Evolutionary conservation across 2,888 invertebrate species (phyloP).

Genomic region (Matsumyia berberina): DNA sequence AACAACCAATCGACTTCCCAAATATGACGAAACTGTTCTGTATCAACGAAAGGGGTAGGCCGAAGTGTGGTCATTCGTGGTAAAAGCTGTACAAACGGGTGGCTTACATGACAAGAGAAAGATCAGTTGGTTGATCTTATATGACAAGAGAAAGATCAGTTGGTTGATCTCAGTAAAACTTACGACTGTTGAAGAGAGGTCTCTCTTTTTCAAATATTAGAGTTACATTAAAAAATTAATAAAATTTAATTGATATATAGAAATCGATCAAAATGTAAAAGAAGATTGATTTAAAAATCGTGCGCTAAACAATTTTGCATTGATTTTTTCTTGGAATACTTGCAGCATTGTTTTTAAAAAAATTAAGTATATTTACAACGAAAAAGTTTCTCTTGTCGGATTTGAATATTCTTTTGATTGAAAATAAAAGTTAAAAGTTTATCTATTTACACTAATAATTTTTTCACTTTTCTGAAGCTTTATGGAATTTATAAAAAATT

Average conservation of each 20-base stretch:
- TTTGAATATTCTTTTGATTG: not conserved
- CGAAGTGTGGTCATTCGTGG: no score
- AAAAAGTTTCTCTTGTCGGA: slow-evolving; percentile 6
- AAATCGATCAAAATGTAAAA: not conserved
- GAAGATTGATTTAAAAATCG: not conserved
- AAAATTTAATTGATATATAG: not conserved
- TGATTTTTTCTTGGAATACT: not conserved
- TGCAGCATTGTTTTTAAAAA: slow-evolving; percentile 11
- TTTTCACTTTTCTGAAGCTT: slow-evolving; percentile 45
- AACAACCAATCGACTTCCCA: no score
- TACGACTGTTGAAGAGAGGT: no score
- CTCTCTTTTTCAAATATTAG: no score
- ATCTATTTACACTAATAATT: slow-evolving; percentile 27
- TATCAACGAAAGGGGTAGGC: no score
- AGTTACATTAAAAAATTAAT: not conserved
- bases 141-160: no score
- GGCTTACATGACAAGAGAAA: no score
- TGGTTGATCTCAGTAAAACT: no score
- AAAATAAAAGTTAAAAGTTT: not conserved
- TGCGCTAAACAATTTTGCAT: slow-evolving; percentile 1
- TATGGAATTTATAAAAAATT: slow-evolving; percentile 22
- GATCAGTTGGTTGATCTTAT: no score
- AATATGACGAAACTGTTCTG: no score
- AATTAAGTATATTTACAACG: slow-evolving; percentile 19
- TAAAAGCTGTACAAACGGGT: no score